These are phyloP conservation scores for Aurelia sp. DNA, from an alignment of 30 jellyfish, hydroid and myxozoan genomes.

Conservation along the genomic window DNA sequence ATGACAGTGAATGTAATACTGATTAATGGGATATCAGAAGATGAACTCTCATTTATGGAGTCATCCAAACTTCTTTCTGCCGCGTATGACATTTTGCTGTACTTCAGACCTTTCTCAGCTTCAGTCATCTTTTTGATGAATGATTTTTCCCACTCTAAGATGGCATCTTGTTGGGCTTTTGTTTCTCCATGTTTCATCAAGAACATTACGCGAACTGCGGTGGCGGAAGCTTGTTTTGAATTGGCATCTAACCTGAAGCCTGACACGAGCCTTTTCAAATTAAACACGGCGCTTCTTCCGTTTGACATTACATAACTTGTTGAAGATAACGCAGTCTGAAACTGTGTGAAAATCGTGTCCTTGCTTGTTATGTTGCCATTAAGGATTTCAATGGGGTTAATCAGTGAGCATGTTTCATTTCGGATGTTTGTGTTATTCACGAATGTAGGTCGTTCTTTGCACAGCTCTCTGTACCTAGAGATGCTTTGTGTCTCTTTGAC, in stretches of 20 bases:
- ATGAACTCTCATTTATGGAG: constrained; percentile 48
- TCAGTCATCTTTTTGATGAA: constrained; percentile 1
- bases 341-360: background rate
- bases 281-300: constrained; percentile 31
- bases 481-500: background rate
- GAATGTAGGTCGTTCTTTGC: constrained; percentile 26
- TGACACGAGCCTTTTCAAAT: constrained; percentile 4
- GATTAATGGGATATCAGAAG: constrained; percentile 38
- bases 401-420: constrained; percentile 3
- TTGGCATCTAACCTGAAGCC: background rate
- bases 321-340: background rate
- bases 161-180: background rate
- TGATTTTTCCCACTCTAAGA: constrained; percentile 27
- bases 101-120: background rate
- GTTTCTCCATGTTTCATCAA: constrained; percentile 39
- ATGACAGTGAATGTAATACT: constrained; percentile 68
- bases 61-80: constrained; percentile 71
- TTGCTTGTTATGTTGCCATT: background rate
- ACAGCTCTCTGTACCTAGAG: constrained; percentile 4
- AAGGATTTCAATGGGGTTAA: constrained; percentile 35
- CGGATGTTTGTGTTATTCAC: background rate
- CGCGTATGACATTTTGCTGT: constrained; percentile 7
- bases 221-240: constrained; percentile 28
- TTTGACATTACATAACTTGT: constrained; percentile 44
- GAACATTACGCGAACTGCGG: constrained; percentile 5